Evolutionary conservation across 1,140 invertebrate genomes (phyloP), one percentile per base, ranked within the genome.

Genomic region (Hyposmocoma kahamanoa): DNA sequence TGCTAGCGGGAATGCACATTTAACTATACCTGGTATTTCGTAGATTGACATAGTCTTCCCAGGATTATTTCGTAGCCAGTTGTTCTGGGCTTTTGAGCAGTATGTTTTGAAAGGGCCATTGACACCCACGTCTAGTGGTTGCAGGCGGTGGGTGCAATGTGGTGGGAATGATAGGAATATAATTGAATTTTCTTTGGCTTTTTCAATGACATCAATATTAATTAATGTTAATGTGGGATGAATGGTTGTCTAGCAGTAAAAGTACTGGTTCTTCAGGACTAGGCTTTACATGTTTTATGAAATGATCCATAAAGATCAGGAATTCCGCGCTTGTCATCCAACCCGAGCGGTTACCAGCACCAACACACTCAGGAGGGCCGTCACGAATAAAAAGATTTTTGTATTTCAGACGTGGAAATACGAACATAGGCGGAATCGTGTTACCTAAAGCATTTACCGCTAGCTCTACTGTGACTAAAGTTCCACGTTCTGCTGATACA

Each of bases 131-230:
- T 85, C 83, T 18, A 68, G 52, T 19, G 72, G 64, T 47, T 86
- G 80, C 44, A 84, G 52, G 6, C 63, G 49, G 48, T 85, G 80
- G 19, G 68, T 76, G n/a, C 60, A 62, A 45, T 85, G 83, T 42
- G 82, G 72, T 8, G 76, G 76, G 13, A 85, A 72, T 52, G 66
- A 84, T 44, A 78, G 28, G 13, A 84, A 60, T 32, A 67, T 58
- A 24, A 75, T 59, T 44, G 43, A 71, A 44, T 67, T 50, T 30
- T 51, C 34, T 42, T 55, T 39, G 22, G 52, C 60, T 59, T 56
- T 43, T 42, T 62, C 52, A 22, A 74, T 58, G 5, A 72, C 13
- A 0, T 73, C 50, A 11, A 74, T 47, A 53, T 66, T 74, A 56
- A n/a, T n/a, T n/a, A n/a, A n/a, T n/a, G n/a, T 60, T 45, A 4